Evolutionary conservation across 1,140 invertebrate genomes (phyloP).

Genomic region (Globodera ellingtonae): DNA sequence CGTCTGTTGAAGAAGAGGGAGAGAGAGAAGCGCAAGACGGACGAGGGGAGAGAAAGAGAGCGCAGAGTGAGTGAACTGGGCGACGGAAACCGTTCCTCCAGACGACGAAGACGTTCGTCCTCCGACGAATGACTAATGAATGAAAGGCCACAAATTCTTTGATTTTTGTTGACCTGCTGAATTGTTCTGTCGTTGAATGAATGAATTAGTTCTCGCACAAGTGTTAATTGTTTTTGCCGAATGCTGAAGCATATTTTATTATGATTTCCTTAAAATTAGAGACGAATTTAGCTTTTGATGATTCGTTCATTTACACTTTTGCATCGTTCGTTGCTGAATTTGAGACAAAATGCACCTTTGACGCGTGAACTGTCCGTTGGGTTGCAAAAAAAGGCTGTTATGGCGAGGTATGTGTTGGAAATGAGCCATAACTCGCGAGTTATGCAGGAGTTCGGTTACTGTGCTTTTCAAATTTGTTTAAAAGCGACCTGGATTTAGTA

Average conservation of each 20-base stretch:
- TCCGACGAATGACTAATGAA: background rate
- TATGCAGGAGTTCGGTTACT: too few species aligned
- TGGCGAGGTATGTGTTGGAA: background rate
- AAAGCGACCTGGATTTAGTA: too few species aligned
- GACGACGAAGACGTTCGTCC: slow-evolving; percentile 24
- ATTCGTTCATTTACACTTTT: background rate
- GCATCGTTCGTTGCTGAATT: background rate
- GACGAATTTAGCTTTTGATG: background rate
- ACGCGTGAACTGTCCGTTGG: background rate
- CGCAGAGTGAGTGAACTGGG: slow-evolving; percentile 1
- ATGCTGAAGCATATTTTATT: background rate
- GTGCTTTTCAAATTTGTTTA: too few species aligned
- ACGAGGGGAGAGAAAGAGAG: slow-evolving; percentile 15
- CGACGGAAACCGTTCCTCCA: background rate
- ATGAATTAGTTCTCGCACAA: background rate
- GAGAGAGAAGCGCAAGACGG: slow-evolving; percentile 22
- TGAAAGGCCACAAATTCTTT: background rate
- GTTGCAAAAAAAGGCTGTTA: background rate
- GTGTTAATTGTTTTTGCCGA: background rate
- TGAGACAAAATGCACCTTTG: background rate
- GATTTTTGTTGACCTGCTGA: background rate
- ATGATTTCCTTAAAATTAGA: background rate
- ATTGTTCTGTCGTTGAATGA: background rate
- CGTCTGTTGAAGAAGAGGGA: slow-evolving; percentile 25
- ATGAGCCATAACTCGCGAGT: too few species aligned